phyloP scores from a whole-genome alignment of 2,113 vertebrate genomes.

The Mustela lutreola region DNA sequence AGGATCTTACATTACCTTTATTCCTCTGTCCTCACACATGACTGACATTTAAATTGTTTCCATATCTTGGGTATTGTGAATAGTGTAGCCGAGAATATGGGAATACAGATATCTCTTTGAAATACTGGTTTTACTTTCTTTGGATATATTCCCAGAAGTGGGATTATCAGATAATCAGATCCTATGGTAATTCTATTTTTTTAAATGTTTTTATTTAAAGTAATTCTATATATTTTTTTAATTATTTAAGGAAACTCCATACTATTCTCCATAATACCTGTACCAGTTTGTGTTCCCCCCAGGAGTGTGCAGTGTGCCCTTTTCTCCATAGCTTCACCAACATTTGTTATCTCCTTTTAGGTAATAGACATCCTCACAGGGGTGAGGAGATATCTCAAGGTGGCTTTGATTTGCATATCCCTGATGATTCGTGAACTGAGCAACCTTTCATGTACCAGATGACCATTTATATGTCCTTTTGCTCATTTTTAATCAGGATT shows the following conservation, averaged over 20 bases:
- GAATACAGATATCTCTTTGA: not conserved
- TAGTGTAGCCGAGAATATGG: not conserved
- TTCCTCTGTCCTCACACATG: not conserved
- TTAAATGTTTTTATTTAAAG: not conserved
- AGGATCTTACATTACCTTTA: not conserved
- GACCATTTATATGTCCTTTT: not conserved
- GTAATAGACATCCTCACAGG: not conserved
- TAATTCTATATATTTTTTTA: not conserved
- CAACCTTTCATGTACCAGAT: not conserved
- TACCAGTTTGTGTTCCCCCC: not conserved
- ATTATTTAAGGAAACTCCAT: not conserved
- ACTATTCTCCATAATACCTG: not conserved
- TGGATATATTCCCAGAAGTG: not conserved
- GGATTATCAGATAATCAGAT: not conserved
- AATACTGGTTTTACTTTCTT: not conserved
- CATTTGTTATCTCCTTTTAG: not conserved
- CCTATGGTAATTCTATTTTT: not conserved
- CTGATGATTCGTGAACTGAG: not conserved
- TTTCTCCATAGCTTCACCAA: not conserved
- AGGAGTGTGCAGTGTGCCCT: not conserved
- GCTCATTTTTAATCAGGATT: not conserved
- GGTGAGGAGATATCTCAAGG: not conserved
- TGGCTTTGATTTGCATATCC: not conserved
- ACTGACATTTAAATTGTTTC: not conserved
- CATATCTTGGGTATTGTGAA: not conserved